These are phyloP conservation scores for Anguilla marmorata DNA, from an alignment of 2,797 vertebrate species.

Conservation along the genomic window DNA sequence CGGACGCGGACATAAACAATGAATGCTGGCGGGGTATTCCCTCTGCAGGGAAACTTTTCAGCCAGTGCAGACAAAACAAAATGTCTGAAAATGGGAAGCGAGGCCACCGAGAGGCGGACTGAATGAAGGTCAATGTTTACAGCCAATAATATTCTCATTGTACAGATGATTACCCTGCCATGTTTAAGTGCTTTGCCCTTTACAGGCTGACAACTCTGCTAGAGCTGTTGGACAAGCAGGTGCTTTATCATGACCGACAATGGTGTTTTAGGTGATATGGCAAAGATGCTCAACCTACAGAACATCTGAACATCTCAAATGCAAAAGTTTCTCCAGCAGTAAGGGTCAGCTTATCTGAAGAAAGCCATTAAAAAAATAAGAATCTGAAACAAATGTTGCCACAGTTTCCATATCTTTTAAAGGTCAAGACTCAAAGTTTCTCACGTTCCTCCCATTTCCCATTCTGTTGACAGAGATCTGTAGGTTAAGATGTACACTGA, in stretches of 20 bases:
- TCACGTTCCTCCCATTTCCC: background rate
- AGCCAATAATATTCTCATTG: conserved; percentile 9
- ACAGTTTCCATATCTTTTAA: background rate
- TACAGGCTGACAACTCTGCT: background rate
- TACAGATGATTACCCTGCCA: conserved; percentile 2
- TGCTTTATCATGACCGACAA: background rate
- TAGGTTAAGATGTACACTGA: background rate
- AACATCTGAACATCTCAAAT: background rate
- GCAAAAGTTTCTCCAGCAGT: background rate
- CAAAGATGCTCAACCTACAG: background rate
- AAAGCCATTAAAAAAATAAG: background rate
- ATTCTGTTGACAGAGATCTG: background rate
- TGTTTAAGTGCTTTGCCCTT: conserved; percentile 10
- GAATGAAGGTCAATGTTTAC: conserved; percentile 26
- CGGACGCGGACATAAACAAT: background rate
- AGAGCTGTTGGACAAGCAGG: background rate
- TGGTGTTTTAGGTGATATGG: conserved; percentile 3
- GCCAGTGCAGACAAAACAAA: background rate
- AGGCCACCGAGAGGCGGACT: background rate
- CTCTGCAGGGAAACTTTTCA: conserved; percentile 1
- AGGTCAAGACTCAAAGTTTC: background rate
- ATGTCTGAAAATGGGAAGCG: background rate
- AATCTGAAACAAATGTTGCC: background rate
- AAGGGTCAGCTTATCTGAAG: background rate
- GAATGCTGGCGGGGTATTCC: background rate